These are phyloP conservation scores for Etheostoma nigrum DNA, from an alignment of 2,797 vertebrate species.

Conservation along the genomic window DNA sequence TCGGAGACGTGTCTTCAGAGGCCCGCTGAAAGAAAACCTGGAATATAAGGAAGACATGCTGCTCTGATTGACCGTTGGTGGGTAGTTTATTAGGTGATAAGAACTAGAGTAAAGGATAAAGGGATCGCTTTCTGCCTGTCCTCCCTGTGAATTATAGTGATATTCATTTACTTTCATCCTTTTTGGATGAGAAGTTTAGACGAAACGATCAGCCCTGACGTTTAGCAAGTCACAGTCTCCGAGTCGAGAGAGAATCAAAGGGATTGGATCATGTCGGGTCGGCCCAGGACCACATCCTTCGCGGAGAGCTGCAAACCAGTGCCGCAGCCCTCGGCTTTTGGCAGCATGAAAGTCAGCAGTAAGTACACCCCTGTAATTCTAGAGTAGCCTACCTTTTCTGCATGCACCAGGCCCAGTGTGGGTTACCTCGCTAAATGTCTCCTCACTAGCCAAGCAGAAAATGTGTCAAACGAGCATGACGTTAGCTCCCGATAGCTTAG, in stretches of 20 bases:
- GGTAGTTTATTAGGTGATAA: slow-evolving; percentile 60
- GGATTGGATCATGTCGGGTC: slow-evolving; percentile 94
- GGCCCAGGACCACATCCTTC: slow-evolving; percentile 99
- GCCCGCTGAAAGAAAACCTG: slow-evolving; percentile 69
- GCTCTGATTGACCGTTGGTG: slow-evolving; percentile 72
- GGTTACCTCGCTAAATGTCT: slow-evolving; percentile 24
- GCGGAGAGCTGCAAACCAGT: slow-evolving; percentile 99
- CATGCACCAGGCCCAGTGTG: slow-evolving; percentile 51
- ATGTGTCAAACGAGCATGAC: slow-evolving; percentile 36
- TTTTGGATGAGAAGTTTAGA: slow-evolving; percentile 79
- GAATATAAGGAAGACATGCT: slow-evolving; percentile 65
- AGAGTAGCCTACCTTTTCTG: slow-evolving; percentile 27
- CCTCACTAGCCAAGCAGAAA: slow-evolving; percentile 14
- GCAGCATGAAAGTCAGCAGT: slow-evolving; percentile 99
- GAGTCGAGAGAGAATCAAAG: slow-evolving; percentile 65
- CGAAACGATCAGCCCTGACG: slow-evolving; percentile 60
- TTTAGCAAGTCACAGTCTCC: slow-evolving; percentile 69
- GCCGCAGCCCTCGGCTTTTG: slow-evolving; percentile 98
- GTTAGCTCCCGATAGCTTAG: slow-evolving; percentile 61
- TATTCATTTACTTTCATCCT: slow-evolving; percentile 63
- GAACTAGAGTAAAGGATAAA: slow-evolving; percentile 58
- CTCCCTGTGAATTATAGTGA: slow-evolving; percentile 48
- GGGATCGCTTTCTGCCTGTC: slow-evolving; percentile 52
- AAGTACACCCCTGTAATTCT: slow-evolving; percentile 84
- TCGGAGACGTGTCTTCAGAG: slow-evolving; percentile 78